Evolutionary conservation across 1,140 invertebrate genomes (phyloP), one percentile per base, ranked within the genome.

Genomic region (Procambarus virginalis): DNA sequence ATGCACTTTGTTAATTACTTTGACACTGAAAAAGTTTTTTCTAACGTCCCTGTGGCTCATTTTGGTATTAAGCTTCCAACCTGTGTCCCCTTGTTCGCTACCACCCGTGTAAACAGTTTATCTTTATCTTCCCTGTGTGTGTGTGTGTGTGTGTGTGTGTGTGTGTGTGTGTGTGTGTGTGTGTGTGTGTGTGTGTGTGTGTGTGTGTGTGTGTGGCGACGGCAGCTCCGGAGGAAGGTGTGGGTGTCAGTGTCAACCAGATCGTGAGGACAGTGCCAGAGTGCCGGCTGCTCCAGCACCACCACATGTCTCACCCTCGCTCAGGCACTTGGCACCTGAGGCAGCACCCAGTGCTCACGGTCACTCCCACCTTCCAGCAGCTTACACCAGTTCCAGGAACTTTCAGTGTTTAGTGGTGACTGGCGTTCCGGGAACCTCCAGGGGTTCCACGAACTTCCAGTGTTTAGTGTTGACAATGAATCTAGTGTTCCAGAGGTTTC

Each of bases 191-290:
- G 78, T 80, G 78, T 58, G 78, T 80, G 78, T 58, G 51, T n/a
- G 17, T 58, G 49, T 58, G 55, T 17, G 79, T 81, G 77, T 79
- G 48, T 45, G 79, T 45, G 17, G 48, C 20, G 51, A 48, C 48
- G 48, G 20, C 46, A 20, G 8, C 4, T 12, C 46, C 46, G 76
- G 14, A 55, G 6, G 46, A 55, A 3, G 14, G 45, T 10, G 5
- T 48, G 80, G 80, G 80, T 82, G 80, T 82, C 80, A 82, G 80
- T 82, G 80, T 82, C 58, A 82, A 60, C 80, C 80, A 45, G 58
- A 68, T n/a, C 48, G 80, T 68, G 34, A 55, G 9, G 80, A 46
- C 58, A 82, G 80, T 82, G 80, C 34, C 80, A 68, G 22, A 20
- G 14, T 4, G 48, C 4, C 17, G 34, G 55, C 51, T 34, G 58